Base-by-base conservation (phyloP, 2,888 invertebrate species). In the Polydrusus tereticollis region DNA sequence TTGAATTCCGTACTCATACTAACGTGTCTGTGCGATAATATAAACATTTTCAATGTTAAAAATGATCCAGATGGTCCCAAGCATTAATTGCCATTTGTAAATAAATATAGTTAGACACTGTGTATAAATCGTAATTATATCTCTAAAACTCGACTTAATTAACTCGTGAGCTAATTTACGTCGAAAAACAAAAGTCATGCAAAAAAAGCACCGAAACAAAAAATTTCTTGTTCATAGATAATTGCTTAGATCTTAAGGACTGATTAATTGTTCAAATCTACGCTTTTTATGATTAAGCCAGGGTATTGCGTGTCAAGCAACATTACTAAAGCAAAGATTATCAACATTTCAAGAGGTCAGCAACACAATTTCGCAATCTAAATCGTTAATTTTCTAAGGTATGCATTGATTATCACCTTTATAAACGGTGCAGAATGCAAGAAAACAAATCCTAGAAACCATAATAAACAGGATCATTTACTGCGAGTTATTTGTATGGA, bases 291-390 rank as follows among this genome's bases (percentile, higher is more conserved):
- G 26, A 21, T 47, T 21, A 10, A 21, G 21, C 12, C 14, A 14
- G 14, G 4, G 16, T 52, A 14, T 52, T 26, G 50, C 50, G 50
- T 52, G 50, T 26, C 50, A 52, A 26, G 26, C 26, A 26, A 52
- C 50, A 52, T 52, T 52, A 52, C 4, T 52, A 52, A 52, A 26
- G 26, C 26, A 52, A 52, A 52, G 50, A 52, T 52, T 52, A 26
- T 52, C 50, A 20, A 52, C 26, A 52, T 52, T 52, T 52, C 26
- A 52, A 52, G 50, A 52, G 50, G 50, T 52, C 50, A 52, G 50
- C 50, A 52, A 52, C 50, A 26, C 6, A 52, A 26, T 52, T 52
- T 52, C 26, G 50, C 50, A 52, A 52, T 26, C 14, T 14, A 52
- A 23, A 52, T 26, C 26, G 14, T 52, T 52, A 12, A 52, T 52